phyloP scores from a whole-genome alignment of 2,113 vertebrate genomes.

The Sterrhoptilus dennistouni region DNA sequence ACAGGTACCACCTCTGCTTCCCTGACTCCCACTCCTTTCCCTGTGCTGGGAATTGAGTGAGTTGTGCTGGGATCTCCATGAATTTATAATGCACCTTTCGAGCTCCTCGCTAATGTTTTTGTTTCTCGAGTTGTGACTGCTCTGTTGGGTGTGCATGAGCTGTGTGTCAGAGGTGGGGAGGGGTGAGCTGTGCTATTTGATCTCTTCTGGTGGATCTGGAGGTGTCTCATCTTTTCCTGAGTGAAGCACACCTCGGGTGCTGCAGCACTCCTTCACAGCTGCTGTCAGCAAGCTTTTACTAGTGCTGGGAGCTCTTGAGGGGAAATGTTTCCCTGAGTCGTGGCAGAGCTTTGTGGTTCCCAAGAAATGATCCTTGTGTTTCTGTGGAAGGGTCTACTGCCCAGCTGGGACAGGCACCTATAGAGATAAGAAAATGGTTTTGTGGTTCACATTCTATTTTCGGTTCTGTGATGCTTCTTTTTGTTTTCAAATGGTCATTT shows the following conservation, averaged over 20 bases:
- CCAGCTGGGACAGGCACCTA: neutral
- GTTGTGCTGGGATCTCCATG: neutral
- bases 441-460: neutral
- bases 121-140: neutral
- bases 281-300: neutral
- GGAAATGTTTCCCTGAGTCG: neutral
- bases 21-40: neutral
- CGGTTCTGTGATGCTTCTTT: neutral
- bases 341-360: neutral
- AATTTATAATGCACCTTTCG: neutral
- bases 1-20: constrained; percentile 75
- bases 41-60: neutral
- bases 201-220: neutral
- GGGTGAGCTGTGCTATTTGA: neutral
- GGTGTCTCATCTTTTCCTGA: neutral
- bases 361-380: neutral
- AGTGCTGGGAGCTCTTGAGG: neutral
- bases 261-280: neutral
- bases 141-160: neutral
- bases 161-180: neutral
- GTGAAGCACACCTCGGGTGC: neutral
- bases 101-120: rapidly evolving
- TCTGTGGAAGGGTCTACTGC: neutral
- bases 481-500: neutral
- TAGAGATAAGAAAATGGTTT: neutral